Conservation (phyloP, 53 echinoderm and acorn worm species). For the Actinopyga echinites region DNA sequence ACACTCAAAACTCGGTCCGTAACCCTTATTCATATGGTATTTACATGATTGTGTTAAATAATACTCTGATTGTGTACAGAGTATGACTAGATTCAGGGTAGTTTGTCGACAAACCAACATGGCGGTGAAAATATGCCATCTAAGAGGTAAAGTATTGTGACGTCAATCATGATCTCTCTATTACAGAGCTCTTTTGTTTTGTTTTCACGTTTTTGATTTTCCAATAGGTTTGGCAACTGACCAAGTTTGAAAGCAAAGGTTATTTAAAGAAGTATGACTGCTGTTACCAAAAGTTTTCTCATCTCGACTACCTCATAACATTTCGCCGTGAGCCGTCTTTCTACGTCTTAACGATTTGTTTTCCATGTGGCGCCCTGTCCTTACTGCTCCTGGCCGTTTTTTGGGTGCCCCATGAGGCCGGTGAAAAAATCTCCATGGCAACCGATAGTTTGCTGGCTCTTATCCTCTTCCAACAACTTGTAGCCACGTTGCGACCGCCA, state of each 20-base stretch:
- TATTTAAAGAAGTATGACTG: conserved; percentile 50
- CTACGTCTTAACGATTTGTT: conserved; percentile 70
- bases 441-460: conserved; percentile 35
- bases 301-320: conserved; percentile 59
- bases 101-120: too few species aligned
- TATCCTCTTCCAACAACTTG: conserved; percentile 30
- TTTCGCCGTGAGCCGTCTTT: conserved; percentile 60
- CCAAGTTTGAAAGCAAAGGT: not conserved
- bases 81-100: too few species aligned
- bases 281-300: conserved; percentile 58
- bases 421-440: conserved; percentile 58
- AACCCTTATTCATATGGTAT: too few species aligned
- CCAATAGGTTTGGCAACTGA: conserved; percentile 7
- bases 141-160: too few species aligned
- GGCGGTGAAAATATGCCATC: too few species aligned
- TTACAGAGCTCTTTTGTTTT: too few species aligned
- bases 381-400: conserved; percentile 67
- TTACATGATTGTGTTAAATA: too few species aligned
- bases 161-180: too few species aligned
- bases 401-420: conserved; percentile 68
- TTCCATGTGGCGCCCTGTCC: conserved; percentile 69
- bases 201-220: not conserved
- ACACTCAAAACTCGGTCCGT: too few species aligned
- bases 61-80: too few species aligned
- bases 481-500: conserved; percentile 18